Conservation (phyloP, 2,888 invertebrate genomes). For the Arctia plantaginis region DNA sequence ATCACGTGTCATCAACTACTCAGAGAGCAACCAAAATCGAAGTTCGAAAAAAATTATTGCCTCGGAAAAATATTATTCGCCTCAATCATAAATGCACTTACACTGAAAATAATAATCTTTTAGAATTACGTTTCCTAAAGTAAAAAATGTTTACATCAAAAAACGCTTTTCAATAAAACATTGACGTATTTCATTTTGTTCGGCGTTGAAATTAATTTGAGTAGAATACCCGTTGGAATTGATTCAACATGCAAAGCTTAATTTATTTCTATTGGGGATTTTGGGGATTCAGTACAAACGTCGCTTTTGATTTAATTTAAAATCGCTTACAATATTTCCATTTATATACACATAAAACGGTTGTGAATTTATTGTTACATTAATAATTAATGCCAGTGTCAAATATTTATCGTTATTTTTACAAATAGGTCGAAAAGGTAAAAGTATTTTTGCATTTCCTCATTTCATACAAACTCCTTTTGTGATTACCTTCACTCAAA, state of each 20-base stretch:
- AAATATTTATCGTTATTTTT: not conserved
- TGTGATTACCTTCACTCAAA: not conserved
- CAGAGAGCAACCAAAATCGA: no score
- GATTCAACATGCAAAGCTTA: constrained; percentile 11
- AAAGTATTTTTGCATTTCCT: constrained; percentile 5
- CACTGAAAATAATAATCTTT: constrained; percentile 5
- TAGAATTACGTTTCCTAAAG: not conserved
- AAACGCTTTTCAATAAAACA: constrained; percentile 6
- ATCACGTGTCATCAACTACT: no score
- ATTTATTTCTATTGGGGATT: constrained; percentile 31
- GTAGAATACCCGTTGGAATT: constrained; percentile 18
- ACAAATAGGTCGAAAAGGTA: not conserved
- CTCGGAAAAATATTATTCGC: not conserved
- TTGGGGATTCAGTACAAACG: constrained; percentile 19
- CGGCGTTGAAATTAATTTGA: constrained; percentile 15
- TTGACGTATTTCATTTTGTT: constrained; percentile 3
- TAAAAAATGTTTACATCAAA: not conserved
- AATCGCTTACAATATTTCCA: constrained; percentile 14
- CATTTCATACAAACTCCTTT: constrained; percentile 8
- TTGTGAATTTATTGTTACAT: not conserved
- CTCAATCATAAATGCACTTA: not conserved
- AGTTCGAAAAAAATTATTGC: not conserved
- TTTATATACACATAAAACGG: constrained; percentile 12
- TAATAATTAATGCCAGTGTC: not conserved
- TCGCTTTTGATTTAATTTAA: constrained; percentile 29